Conservation (phyloP, 2,113 vertebrate genomes). For the Channa argus region DNA sequence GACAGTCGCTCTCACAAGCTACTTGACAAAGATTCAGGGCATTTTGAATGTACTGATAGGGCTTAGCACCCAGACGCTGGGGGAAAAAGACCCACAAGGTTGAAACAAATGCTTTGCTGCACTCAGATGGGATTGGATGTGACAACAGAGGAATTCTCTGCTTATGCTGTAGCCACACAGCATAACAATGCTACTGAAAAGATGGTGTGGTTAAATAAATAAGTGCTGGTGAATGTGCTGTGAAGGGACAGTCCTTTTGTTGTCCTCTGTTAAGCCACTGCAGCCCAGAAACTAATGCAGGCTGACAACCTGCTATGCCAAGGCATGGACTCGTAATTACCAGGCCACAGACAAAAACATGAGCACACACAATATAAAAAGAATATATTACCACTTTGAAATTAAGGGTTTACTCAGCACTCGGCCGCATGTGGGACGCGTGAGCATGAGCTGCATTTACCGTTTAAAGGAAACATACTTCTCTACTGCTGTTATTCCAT, state of each 20-base stretch:
- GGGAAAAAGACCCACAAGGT: constrained; percentile 17
- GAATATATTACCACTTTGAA: constrained; percentile 39
- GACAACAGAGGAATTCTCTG: constrained; percentile 69
- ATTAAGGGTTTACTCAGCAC: constrained; percentile 23
- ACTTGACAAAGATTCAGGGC: constrained; percentile 34
- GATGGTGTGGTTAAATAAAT: constrained; percentile 62
- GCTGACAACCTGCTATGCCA: constrained; percentile 63
- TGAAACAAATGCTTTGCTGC: constrained; percentile 51
- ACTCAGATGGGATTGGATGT: constrained; percentile 54
- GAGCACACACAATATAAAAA: constrained; percentile 46
- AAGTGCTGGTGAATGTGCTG: constrained; percentile 54
- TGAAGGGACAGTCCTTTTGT: constrained; percentile 65
- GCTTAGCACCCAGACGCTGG: constrained; percentile 36
- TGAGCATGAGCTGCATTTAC: background rate
- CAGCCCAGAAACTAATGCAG: constrained; percentile 63
- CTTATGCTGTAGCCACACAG: constrained; percentile 51
- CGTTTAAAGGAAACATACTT: constrained; percentile 2
- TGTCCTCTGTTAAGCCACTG: constrained; percentile 57
- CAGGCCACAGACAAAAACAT: constrained; percentile 53
- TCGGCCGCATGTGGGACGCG: constrained; percentile 23
- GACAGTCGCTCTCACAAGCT: constrained; percentile 23
- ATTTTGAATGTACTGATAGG: constrained; percentile 47
- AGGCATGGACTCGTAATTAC: constrained; percentile 64
- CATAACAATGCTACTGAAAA: constrained; percentile 67
- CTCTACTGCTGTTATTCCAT: constrained; percentile 7